Evolutionary conservation across 1,140 invertebrate species (phyloP).

Genomic region (Drosophila murphyi): DNA sequence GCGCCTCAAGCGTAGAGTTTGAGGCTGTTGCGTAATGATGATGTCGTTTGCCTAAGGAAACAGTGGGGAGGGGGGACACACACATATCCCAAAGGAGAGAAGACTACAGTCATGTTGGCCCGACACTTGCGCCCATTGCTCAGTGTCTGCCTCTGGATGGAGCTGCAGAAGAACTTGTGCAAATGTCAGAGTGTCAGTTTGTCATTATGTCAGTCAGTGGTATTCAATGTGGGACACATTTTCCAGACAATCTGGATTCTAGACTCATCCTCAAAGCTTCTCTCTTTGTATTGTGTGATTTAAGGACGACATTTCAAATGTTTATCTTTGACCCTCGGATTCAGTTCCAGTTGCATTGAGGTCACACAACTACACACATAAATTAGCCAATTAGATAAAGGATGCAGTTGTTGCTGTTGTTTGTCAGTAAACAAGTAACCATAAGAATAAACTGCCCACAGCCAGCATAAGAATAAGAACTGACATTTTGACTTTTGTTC

Average conservation of each 20-base stretch:
- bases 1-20: constrained; percentile 4
- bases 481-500: constrained; percentile 31
- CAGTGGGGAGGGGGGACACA: constrained; percentile 1
- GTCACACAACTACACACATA: constrained; percentile 34
- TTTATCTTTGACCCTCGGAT: not conserved
- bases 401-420: constrained; percentile 11
- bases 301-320: not conserved
- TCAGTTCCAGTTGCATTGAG: not conserved
- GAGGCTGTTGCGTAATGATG: constrained; percentile 56
- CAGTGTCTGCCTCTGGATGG: constrained; percentile 40
- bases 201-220: constrained; percentile 28
- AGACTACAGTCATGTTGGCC: constrained; percentile 5
- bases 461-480: constrained; percentile 30
- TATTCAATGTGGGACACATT: constrained; percentile 41
- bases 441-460: constrained; percentile 38
- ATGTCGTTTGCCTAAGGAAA: constrained; percentile 33
- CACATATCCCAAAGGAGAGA: not conserved
- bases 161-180: constrained; percentile 13
- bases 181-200: constrained; percentile 13
- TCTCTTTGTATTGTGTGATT: not conserved
- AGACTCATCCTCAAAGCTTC: no score
- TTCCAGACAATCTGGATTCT: not conserved
- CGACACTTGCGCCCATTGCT: constrained; percentile 44
- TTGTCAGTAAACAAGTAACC: constrained; percentile 26
- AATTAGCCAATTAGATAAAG: constrained; percentile 34